phyloP scores from a whole-genome alignment of 2,888 invertebrate genomes.

The Hypselothyrea guttata region DNA sequence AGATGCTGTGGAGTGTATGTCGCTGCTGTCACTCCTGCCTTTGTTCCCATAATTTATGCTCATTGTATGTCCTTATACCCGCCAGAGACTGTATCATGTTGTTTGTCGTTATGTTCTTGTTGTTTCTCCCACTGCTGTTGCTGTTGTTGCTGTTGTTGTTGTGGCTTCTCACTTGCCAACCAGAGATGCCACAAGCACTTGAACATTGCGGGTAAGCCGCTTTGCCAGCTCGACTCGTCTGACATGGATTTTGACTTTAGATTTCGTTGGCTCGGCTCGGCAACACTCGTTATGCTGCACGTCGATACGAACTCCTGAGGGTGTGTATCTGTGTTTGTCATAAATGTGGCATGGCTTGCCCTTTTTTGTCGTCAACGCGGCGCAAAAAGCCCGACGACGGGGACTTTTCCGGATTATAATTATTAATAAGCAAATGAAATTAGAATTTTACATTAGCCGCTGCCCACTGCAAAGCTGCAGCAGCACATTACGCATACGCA shows the following conservation, averaged over 20 bases:
- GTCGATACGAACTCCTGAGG: slow-evolving; percentile 11
- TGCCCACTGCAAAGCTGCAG: slow-evolving; percentile 49
- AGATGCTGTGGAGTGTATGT: slow-evolving; percentile 26
- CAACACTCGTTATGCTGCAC: slow-evolving; percentile 57
- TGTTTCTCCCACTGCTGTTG: slow-evolving; percentile 25
- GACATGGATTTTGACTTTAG: slow-evolving; percentile 56
- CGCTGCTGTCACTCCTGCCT: slow-evolving; percentile 5
- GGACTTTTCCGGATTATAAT: slow-evolving; percentile 44
- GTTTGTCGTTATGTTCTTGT: slow-evolving; percentile 21
- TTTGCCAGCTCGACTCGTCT: slow-evolving; percentile 39
- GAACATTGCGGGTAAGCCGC: slow-evolving; percentile 57
- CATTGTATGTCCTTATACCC: slow-evolving; percentile 48
- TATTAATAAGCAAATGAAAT: slow-evolving; percentile 57
- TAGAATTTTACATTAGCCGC: slow-evolving; percentile 57
- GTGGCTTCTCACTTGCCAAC: background rate
- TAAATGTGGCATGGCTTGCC: slow-evolving; percentile 58
- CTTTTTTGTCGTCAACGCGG: slow-evolving; percentile 46
- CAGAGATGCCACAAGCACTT: background rate
- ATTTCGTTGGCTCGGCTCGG: slow-evolving; percentile 67
- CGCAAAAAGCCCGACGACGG: slow-evolving; percentile 29
- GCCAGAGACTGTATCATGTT: slow-evolving; percentile 36
- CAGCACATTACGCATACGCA: slow-evolving; percentile 40
- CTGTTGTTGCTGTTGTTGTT: slow-evolving; percentile 4
- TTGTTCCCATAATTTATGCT: slow-evolving; percentile 70
- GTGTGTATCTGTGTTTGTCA: slow-evolving; percentile 27